A percentile compares a stretch with the other conserved stretches of the same genome.
phyloP scores from a whole-genome alignment of 2,113 vertebrate genomes.

The Orientallactaga bullata region DNA sequence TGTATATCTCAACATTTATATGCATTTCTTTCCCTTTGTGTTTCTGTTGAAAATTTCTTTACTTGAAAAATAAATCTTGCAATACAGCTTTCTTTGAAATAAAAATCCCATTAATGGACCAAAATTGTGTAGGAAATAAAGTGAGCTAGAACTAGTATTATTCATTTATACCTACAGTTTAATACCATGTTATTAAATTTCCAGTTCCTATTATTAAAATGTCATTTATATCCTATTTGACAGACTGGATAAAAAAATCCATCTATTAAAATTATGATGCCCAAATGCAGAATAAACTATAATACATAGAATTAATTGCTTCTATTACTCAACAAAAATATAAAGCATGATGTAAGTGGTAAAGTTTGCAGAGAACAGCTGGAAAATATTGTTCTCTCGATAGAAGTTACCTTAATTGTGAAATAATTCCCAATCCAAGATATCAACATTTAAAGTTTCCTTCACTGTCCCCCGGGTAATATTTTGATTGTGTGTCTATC shows the following conservation, averaged over 20 bases:
- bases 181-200: conserved; percentile 76
- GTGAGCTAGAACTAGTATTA: conserved; percentile 62
- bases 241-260: conserved; percentile 63
- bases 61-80: conserved; percentile 13
- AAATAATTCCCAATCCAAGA: conserved; percentile 73
- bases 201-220: conserved; percentile 75
- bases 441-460: conserved; percentile 73
- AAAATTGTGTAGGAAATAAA: conserved; percentile 66
- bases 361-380: conserved; percentile 78
- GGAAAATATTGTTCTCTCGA: conserved; percentile 81
- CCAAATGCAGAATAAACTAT: conserved; percentile 57
- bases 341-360: conserved; percentile 45
- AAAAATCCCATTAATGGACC: conserved; percentile 49
- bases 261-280: conserved; percentile 54
- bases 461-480: conserved; percentile 71
- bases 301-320: conserved; percentile 69
- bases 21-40: conserved; percentile 14
- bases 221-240: conserved; percentile 70
- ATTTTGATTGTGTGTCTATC: conserved; percentile 57
- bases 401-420: conserved; percentile 74
- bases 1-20: conserved; percentile 5
- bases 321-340: conserved; percentile 69
- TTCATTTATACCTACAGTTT: conserved; percentile 76
- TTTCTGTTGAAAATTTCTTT: conserved; percentile 52
- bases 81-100: conserved; percentile 30